Base-by-base conservation (phyloP, 2,797 vertebrate genomes). In the Phataginus tetradactyla region DNA sequence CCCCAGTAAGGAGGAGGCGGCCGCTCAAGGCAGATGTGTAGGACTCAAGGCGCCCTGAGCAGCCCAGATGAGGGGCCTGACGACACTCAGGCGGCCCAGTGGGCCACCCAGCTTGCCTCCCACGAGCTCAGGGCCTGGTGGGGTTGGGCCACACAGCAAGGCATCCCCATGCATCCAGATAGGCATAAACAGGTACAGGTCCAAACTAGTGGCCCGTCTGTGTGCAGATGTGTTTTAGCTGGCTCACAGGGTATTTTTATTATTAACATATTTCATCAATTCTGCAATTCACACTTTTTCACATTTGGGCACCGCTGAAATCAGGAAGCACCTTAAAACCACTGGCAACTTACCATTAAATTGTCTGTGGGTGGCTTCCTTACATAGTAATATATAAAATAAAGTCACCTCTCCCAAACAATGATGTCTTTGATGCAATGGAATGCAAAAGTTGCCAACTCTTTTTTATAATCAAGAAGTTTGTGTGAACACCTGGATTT, bases 301-400 rank as follows among this genome's bases (percentile, higher is more conserved):
- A 83, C 75, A 42, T 77, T 69, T 87, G 57, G 64, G 66, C 29
- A 81, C 86, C 21, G 61, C 17, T 68, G 39, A 94, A 85, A 49
- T 74, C 59, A 45, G 34, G 61, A 51, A 64, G 45, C n/a, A 61
- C 80, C 39, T 79, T 79, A 53, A 61, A 92, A 75, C 34, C 45
- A 75, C 27, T 86, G 37, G 61, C 63, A 87, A 83, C 63, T 77
- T 86, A 49, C 4, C 55, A 18, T 64, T 29, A 7, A 59, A 66
- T 23, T 53, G 42, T 14, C 42, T n/a, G 14, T 66, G 42, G 8
- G 51, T 91, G 8, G 51, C 88, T 72, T 66, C 51, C 71, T 88
- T 59, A 37, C 42, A 34, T 45, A 61, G 29, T n/a, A 74, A 42
- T 21, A 14, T 42, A 27, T 85, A 53, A 80, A 86, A 89, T 59